Percentiles rank a stretch among this genome's conserved stretches.
Conservation (phyloP, 2,113 vertebrate species). For the Benitochromis conjunctus region DNA sequence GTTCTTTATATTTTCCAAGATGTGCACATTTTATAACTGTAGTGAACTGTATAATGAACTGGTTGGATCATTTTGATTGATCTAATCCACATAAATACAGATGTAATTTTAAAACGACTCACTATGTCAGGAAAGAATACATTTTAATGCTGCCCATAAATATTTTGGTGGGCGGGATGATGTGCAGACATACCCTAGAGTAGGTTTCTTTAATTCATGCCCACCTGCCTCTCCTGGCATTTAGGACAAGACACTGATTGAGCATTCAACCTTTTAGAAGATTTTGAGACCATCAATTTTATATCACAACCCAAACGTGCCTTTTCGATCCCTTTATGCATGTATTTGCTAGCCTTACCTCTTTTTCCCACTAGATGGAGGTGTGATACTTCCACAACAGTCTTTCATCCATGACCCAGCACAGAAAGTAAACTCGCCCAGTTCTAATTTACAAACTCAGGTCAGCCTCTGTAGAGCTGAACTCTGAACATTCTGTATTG, state of each 20-base stretch:
- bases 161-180: background rate
- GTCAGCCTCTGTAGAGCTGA: constrained; percentile 1
- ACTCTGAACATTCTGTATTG: background rate
- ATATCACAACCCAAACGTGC: background rate
- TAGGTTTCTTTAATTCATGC: background rate
- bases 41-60: background rate
- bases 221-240: background rate
- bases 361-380: constrained; percentile 62
- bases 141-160: background rate
- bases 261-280: background rate
- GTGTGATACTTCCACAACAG: constrained; percentile 35
- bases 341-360: background rate
- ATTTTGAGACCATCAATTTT: background rate
- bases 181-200: background rate
- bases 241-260: background rate
- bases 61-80: background rate
- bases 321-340: background rate
- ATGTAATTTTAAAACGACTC: background rate
- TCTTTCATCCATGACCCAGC: background rate
- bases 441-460: constrained; percentile 21
- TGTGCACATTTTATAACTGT: background rate
- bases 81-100: background rate
- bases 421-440: background rate
- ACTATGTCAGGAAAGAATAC: background rate
- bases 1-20: background rate